Evolutionary conservation across 2,888 invertebrate genomes (phyloP).

Genomic region (Endotricha flammealis): DNA sequence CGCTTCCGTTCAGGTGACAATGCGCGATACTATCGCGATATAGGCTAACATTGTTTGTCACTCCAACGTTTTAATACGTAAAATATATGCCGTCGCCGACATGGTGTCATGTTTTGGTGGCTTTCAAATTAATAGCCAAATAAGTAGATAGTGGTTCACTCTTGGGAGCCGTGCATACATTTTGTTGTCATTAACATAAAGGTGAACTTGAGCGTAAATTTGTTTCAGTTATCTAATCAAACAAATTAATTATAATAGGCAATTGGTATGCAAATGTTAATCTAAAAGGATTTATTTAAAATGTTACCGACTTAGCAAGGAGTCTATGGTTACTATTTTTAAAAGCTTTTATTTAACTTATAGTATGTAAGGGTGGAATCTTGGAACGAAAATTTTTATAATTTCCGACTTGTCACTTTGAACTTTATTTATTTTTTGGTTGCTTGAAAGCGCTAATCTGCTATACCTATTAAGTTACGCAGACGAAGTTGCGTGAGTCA

Average conservation of each 20-base stretch:
- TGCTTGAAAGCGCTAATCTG: too few species aligned
- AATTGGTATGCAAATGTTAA: not conserved
- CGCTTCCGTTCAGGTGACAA: conserved; percentile 74
- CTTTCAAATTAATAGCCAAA: conserved; percentile 45
- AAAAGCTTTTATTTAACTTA: too few species aligned
- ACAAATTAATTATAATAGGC: conserved; percentile 16
- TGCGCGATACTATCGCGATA: conserved; percentile 41
- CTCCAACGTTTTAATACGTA: conserved; percentile 37
- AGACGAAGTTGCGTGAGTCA: too few species aligned
- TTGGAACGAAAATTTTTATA: too few species aligned
- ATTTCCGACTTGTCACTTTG: too few species aligned
- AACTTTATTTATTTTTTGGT: too few species aligned
- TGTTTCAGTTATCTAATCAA: conserved; percentile 21
- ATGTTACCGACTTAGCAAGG: too few species aligned
- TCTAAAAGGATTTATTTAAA: not conserved
- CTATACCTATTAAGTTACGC: too few species aligned
- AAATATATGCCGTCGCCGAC: conserved; percentile 24
- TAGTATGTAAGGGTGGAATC: too few species aligned
- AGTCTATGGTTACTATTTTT: too few species aligned
- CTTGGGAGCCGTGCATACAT: conserved; percentile 33
- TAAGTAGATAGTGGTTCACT: conserved; percentile 42
- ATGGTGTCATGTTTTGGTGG: conserved; percentile 33
- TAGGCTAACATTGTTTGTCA: conserved; percentile 52
- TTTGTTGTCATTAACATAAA: conserved; percentile 34
- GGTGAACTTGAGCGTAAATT: conserved; percentile 16